A percentile compares a stretch with the other conserved stretches of the same genome.
Conservation (phyloP, 2,797 vertebrate genomes). For the Pangasius djambal region DNA sequence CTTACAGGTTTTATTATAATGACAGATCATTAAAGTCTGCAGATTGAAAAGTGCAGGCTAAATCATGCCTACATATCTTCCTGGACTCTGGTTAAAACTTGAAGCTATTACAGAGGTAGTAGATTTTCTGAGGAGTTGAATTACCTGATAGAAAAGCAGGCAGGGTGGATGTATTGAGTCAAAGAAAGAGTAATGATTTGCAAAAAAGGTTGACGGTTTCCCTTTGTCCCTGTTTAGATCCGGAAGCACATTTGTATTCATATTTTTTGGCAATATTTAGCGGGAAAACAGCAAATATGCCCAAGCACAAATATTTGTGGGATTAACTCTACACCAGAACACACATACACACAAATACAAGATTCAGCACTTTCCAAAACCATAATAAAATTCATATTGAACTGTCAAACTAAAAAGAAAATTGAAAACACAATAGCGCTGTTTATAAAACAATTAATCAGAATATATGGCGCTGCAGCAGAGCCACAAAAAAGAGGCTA, state of each 20-base stretch:
- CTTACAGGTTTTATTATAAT: background rate
- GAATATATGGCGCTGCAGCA: background rate
- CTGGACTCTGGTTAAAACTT: background rate
- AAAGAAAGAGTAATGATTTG: background rate
- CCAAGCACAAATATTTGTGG: background rate
- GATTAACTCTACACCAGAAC: background rate
- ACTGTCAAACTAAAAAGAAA: background rate
- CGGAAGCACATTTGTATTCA: background rate
- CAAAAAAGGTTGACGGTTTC: background rate
- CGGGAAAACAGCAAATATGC: background rate
- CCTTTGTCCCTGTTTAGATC: background rate
- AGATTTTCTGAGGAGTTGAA: background rate
- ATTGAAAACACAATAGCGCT: background rate
- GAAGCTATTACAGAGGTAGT: background rate
- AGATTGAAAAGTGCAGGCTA: background rate
- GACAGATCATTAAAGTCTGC: background rate
- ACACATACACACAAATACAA: background rate
- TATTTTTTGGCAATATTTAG: background rate
- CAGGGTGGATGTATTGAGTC: background rate
- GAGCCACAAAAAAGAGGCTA: background rate
- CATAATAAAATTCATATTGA: background rate
- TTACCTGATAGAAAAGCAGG: background rate
- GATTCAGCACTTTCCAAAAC: constrained; percentile 1
- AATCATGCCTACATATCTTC: background rate
- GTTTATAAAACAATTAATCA: background rate